Conservation (phyloP, 1,140 invertebrate species). For the Ceratina calcarata region DNA sequence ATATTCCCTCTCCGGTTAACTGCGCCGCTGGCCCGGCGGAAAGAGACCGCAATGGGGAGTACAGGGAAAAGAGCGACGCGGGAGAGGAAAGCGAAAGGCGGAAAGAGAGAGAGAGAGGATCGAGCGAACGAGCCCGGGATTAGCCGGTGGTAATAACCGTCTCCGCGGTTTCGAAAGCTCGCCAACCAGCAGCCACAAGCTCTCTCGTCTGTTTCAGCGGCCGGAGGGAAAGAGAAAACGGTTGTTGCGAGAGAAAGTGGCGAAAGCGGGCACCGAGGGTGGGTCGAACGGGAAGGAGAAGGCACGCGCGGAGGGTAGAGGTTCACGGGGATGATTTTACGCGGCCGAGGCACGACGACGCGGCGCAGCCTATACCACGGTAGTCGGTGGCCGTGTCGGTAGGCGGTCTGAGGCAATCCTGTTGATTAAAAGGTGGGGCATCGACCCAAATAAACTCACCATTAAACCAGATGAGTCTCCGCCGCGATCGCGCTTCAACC, state of each 20-base stretch:
- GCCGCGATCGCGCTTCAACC: slow-evolving; percentile 63
- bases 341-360: slow-evolving; percentile 48
- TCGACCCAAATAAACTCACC: slow-evolving; percentile 70
- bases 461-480: slow-evolving; percentile 72
- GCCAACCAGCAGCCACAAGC: slow-evolving; percentile 62
- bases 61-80: neutral
- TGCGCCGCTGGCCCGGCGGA: slow-evolving; percentile 20
- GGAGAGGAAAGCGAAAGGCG: neutral
- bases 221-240: slow-evolving; percentile 19
- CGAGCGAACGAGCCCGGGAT: slow-evolving; percentile 63
- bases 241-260: slow-evolving; percentile 32
- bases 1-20: slow-evolving; percentile 55
- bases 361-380: slow-evolving; percentile 54
- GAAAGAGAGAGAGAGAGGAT: slow-evolving; percentile 13
- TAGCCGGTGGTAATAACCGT: slow-evolving; percentile 67
- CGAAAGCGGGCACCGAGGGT: slow-evolving; percentile 16
- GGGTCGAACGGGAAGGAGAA: slow-evolving; percentile 1
- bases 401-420: slow-evolving; percentile 68
- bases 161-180: slow-evolving; percentile 64
- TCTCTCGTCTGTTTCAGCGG: slow-evolving; percentile 47
- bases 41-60: neutral
- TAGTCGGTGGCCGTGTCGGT: slow-evolving; percentile 62
- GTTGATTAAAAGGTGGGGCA: slow-evolving; percentile 72
- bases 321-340: slow-evolving; percentile 66
- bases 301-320: slow-evolving; percentile 32